Conservation (phyloP, 2,888 invertebrate genomes). For the Torymus aiolomorphi region DNA sequence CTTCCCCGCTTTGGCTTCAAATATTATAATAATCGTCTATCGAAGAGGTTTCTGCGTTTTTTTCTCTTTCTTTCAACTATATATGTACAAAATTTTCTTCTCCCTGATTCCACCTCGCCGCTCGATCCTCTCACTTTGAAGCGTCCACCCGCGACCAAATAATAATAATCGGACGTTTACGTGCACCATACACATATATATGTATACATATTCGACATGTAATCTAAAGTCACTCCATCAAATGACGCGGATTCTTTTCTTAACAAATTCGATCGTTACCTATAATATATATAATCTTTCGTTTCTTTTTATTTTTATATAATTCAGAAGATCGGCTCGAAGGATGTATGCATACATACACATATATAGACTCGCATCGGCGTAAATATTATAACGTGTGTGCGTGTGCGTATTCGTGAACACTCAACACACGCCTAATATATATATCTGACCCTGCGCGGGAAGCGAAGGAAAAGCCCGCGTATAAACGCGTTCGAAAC, state of each 20-base stretch:
- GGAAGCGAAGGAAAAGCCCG: conserved; percentile 12
- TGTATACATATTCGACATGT: conserved; percentile 37
- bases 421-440: conserved; percentile 1
- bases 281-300: conserved; percentile 9
- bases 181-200: conserved; percentile 21
- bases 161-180: conserved; percentile 17
- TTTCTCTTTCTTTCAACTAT: no score
- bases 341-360: conserved; percentile 34
- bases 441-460: background rate
- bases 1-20: conserved; percentile 35
- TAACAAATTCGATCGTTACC: conserved; percentile 29
- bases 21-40: background rate
- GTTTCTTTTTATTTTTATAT: conserved; percentile 3
- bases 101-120: no score
- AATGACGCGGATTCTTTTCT: background rate
- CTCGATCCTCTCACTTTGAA: no score
- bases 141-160: conserved; percentile 15
- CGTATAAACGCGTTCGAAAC: conserved; percentile 24
- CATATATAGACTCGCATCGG: conserved; percentile 33
- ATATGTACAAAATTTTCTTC: no score
- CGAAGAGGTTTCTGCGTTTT: background rate
- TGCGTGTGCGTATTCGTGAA: conserved; percentile 27
- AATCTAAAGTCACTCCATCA: conserved; percentile 21
- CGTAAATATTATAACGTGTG: conserved; percentile 46
- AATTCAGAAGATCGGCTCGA: background rate